Base-by-base conservation (phyloP, 2,888 invertebrate genomes). In the Poecilus cupreus region DNA sequence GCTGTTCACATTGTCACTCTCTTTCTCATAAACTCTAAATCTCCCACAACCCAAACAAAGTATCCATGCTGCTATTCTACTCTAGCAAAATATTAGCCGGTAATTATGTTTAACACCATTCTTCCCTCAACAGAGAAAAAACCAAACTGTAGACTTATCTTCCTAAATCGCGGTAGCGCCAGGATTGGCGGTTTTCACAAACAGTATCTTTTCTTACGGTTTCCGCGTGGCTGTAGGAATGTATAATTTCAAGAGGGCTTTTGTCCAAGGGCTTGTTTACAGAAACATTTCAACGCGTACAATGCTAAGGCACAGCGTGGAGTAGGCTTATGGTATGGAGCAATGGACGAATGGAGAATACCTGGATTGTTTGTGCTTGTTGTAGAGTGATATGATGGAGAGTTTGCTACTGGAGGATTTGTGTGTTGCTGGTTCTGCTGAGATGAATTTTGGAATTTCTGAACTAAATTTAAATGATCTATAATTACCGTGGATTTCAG, bases 151-250 rank as follows among this genome's bases (percentile, higher is more conserved):
- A 18, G 37, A 39, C 24, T 72, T 43, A 72, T 72, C 72, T 43
- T n/a, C 26, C 13, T 6, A 18, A 60, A 60, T 60, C 26, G 60
- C 10, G 3, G 24, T 24, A 72, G 72, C 72, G 72, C 72, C 72
- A 72, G 26, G 64, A 51, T 83, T 85, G 85, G 85, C 82, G 82
- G 60, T 64, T 13, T 43, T 64, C 20, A 20, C 60, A 77, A 77
- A 64, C 77, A 24, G 76, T 51, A 75, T 75, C 75, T 57, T 57
- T 76, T 76, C 76, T 72, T 76, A 11, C 18, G n/a, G 76, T 39
- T 57, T 51, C 51, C 51, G 20, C 26, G 10, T 32, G n/a, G 16
- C 46, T 16, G 26, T 32, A 37, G 18, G 57, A 37, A 77, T 77
- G 77, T 77, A 60, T 77, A 77, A 75, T 77, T 57, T 60, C 60